Percentiles rank a stretch among this genome's conserved stretches.
phyloP scores from a whole-genome alignment of 2,797 vertebrate species.

The Schizothorax lantsangensis region DNA sequence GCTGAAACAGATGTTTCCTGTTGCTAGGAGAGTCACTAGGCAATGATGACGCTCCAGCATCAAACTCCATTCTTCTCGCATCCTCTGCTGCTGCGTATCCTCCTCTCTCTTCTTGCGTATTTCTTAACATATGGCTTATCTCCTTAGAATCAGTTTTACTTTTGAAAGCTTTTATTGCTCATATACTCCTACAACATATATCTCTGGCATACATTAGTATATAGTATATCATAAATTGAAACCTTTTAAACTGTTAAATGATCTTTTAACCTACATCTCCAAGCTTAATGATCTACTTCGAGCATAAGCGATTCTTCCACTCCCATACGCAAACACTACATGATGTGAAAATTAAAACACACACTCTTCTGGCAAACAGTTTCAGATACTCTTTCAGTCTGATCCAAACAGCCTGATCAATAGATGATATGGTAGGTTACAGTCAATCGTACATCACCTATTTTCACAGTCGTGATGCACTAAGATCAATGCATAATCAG shows the following conservation, averaged over 20 bases:
- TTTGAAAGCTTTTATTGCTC: background rate
- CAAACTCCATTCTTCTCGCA: slow-evolving; percentile 77
- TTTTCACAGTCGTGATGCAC: background rate
- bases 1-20: slow-evolving; percentile 88
- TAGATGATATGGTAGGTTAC: background rate
- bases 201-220: background rate
- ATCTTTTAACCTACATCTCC: background rate
- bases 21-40: slow-evolving; percentile 93
- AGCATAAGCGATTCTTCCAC: slow-evolving; percentile 7
- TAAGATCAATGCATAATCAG: background rate
- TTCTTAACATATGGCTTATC: slow-evolving; percentile 18
- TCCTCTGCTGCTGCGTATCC: slow-evolving; percentile 62
- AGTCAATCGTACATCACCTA: background rate
- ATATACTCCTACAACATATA: background rate
- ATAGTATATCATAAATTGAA: background rate
- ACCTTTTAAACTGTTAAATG: slow-evolving; percentile 5
- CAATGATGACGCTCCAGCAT: slow-evolving; percentile 84
- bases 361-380: slow-evolving; percentile 1
- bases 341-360: background rate
- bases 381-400: slow-evolving; percentile 1
- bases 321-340: background rate
- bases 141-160: background rate
- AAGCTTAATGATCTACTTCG: background rate
- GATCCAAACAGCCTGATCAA: background rate
- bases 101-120: slow-evolving; percentile 7